Base-by-base conservation (phyloP, 2,888 invertebrate genomes). In the Meiosimyza platycephala region DNA sequence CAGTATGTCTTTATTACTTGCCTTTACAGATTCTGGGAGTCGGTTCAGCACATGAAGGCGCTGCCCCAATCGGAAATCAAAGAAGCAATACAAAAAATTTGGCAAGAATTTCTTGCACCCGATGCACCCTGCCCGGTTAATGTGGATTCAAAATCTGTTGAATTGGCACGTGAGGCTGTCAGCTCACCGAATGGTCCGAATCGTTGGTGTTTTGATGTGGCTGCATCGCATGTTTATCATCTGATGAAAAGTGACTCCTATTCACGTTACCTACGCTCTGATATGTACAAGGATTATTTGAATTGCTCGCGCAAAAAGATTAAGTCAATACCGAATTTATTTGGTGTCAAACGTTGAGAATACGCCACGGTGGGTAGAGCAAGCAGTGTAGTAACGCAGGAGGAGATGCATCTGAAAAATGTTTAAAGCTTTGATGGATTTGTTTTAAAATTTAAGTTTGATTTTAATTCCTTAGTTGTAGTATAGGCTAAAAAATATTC, bases 201-300 rank as follows among this genome's bases (percentile, higher is more conserved):
- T 86, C 91, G 97, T 81, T 98, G 97, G 92, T 95, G 95, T 82
- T 99, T 98, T 88, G 99, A 99, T 85, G 95, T 97, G 84, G 99
- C 99, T 71, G 97, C 98, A 88, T 98, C 97, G 9, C 99, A 99
- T 88, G 98, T 99, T 54, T 99, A 98, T 88, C 97, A 98, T 85
- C 90, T 99, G 80, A 99, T 99, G 99, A 99, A 99, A 87, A 97
- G 96, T 78, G 99, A 99, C 89, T 98, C 97, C 84, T 99, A 99
- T 86, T 98, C 98, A 71, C 91, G 99, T 80, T 99, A 99, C 86
- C 90, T 99, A 70, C 93, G 99, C 78, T 99, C 98, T 1, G 99
- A 99, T 81, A 96, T 98, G 95, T 99, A 99, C 89, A 98, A 98
- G 90, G 98, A 98, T 81, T 96, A 95, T 85, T 89, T 98, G 75